Evolutionary conservation across 2,888 invertebrate species (phyloP).

Genomic region (Ormyrus pomaceus): DNA sequence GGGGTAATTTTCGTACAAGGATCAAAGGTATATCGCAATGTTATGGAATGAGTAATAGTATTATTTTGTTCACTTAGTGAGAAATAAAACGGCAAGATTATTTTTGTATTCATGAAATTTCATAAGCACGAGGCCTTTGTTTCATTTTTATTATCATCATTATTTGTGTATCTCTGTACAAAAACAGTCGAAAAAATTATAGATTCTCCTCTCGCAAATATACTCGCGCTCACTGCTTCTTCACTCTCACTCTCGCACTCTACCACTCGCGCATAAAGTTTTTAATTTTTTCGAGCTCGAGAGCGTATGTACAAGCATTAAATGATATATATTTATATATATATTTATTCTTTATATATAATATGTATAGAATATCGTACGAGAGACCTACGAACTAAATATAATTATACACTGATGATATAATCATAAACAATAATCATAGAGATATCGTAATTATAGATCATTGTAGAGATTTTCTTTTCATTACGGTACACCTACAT

Average conservation of each 20-base stretch:
- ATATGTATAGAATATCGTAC: constrained; percentile 60
- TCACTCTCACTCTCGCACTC: constrained; percentile 51
- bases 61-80: constrained; percentile 19
- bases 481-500: constrained; percentile 68
- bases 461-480: constrained; percentile 61
- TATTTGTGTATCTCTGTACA: constrained; percentile 75
- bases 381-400: constrained; percentile 72
- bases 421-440: constrained; percentile 62
- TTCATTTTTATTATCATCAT: constrained; percentile 61
- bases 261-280: constrained; percentile 66
- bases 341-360: constrained; percentile 57
- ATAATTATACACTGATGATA: constrained; percentile 74
- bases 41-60: constrained; percentile 17
- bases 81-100: constrained; percentile 51
- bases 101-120: constrained; percentile 74
- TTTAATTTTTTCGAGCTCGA: constrained; percentile 74
- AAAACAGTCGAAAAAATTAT: constrained; percentile 76
- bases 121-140: constrained; percentile 75
- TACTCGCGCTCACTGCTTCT: constrained; percentile 46
- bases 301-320: constrained; percentile 75
- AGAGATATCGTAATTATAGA: constrained; percentile 69
- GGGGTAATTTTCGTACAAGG: not conserved
- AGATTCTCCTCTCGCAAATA: constrained; percentile 65
- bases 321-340: constrained; percentile 64
- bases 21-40: constrained; percentile 4